phyloP scores from a whole-genome alignment of 2,113 vertebrate species.

The Gnathonemus longibarbis region DNA sequence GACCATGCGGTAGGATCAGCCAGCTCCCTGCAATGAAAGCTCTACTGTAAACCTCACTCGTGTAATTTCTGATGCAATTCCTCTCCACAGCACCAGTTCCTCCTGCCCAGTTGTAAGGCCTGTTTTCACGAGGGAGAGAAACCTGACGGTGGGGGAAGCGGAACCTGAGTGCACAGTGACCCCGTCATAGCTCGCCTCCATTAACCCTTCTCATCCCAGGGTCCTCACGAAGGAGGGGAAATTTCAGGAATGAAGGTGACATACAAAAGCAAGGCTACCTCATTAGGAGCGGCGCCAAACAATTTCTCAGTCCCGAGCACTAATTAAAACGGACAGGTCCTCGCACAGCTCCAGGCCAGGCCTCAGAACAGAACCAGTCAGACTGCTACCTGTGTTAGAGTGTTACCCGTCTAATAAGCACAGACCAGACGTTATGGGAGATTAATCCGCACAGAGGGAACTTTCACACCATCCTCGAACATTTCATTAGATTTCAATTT shows the following conservation, averaged over 20 bases:
- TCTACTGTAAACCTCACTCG: background rate
- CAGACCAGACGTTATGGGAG: constrained; percentile 31
- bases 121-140: background rate
- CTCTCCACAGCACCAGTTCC: constrained; percentile 26
- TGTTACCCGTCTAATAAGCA: constrained; percentile 48
- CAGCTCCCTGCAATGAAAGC: constrained; percentile 38
- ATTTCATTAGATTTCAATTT: background rate
- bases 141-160: background rate
- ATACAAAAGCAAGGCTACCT: constrained; percentile 16
- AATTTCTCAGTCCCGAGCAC: constrained; percentile 18
- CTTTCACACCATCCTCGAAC: background rate
- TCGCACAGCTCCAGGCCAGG: constrained; percentile 45
- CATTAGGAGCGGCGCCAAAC: constrained; percentile 40
- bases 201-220: background rate
- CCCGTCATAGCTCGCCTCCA: background rate
- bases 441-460: background rate
- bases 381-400: constrained; percentile 43
- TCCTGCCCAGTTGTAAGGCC: background rate
- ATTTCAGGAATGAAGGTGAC: background rate
- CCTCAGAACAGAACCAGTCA: constrained; percentile 32
- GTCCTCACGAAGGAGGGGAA: background rate
- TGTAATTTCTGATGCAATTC: background rate
- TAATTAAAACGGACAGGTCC: constrained; percentile 52
- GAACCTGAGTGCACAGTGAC: background rate
- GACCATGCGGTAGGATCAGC: constrained; percentile 39